These are phyloP conservation scores for Leptura quadrifasciata DNA, from an alignment of 2,888 invertebrate genomes.

Conservation along the genomic window DNA sequence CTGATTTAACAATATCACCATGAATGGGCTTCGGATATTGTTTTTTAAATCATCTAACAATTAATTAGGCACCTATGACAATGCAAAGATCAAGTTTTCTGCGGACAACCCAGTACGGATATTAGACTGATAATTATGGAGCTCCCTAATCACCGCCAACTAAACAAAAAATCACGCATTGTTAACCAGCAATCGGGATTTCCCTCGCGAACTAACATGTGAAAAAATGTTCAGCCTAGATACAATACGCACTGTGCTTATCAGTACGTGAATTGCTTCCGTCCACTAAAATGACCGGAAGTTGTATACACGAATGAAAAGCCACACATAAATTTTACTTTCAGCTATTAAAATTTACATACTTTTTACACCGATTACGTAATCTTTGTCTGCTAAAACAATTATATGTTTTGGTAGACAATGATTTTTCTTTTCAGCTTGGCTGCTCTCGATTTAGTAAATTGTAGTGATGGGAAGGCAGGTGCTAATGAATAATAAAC, in stretches of 20 bases:
- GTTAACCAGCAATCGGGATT: background rate
- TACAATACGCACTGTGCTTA: slow-evolving; percentile 25
- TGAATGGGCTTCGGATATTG: too few species aligned
- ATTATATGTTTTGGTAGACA: too few species aligned
- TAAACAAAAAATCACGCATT: background rate
- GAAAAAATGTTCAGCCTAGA: slow-evolving; percentile 17
- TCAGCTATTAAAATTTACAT: slow-evolving; percentile 19
- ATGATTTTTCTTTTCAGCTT: background rate
- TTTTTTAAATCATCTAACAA: too few species aligned
- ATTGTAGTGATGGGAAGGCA: too few species aligned
- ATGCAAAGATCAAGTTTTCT: background rate
- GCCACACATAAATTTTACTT: slow-evolving; percentile 43
- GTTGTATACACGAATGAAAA: slow-evolving; percentile 37
- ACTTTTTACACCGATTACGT: slow-evolving; percentile 13
- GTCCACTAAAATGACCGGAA: slow-evolving; percentile 41
- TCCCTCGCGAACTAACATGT: slow-evolving; percentile 23
- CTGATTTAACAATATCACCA: too few species aligned
- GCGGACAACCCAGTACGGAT: background rate
- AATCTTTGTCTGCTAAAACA: background rate
- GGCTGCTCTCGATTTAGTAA: background rate
- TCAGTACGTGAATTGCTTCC: slow-evolving; percentile 32
- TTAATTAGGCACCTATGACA: too few species aligned
- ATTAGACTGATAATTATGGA: background rate
- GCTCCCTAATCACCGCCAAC: background rate
- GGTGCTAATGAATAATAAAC: too few species aligned